Evolutionary conservation across 2,888 invertebrate genomes (phyloP).

Genomic region (Noctua janthe): DNA sequence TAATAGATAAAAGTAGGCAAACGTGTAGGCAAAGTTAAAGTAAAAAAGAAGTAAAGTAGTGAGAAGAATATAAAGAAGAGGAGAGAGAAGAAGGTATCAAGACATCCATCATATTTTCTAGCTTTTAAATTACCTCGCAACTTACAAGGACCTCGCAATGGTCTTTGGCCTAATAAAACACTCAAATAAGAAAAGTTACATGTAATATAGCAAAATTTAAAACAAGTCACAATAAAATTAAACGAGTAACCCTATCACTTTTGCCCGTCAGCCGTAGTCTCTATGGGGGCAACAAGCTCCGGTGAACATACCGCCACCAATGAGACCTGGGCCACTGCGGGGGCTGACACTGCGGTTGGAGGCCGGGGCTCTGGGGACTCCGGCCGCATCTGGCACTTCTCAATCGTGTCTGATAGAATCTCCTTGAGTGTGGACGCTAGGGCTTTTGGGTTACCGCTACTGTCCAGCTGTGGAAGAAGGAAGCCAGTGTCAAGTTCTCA

Average conservation of each 20-base stretch:
- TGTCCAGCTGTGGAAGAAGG: slow-evolving; percentile 78
- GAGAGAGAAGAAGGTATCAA: not conserved
- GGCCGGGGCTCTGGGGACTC: slow-evolving; percentile 63
- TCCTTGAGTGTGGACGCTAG: slow-evolving; percentile 84
- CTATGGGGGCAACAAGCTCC: slow-evolving; percentile 50
- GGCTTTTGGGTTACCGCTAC: slow-evolving; percentile 83
- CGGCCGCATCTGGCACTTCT: slow-evolving; percentile 74
- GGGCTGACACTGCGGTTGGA: slow-evolving; percentile 69
- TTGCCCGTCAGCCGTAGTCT: slow-evolving; percentile 56
- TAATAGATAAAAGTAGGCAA: too few relatives aligned
- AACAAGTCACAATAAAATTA: slow-evolving; percentile 71
- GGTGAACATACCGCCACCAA: slow-evolving; percentile 32
- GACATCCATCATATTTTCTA: not conserved
- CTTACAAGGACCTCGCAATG: not conserved
- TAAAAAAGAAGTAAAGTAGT: too few relatives aligned
- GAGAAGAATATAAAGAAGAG: too few relatives aligned
- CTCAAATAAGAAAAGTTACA: slow-evolving; percentile 59
- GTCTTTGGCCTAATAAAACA: slow-evolving; percentile 37
- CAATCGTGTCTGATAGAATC: slow-evolving; percentile 84
- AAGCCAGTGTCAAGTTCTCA: not conserved
- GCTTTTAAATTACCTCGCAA: not conserved
- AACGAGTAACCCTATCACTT: slow-evolving; percentile 72
- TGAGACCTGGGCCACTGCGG: slow-evolving; percentile 64
- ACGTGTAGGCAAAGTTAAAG: too few relatives aligned
- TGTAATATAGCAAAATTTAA: slow-evolving; percentile 70